Evolutionary conservation across 2,888 invertebrate genomes (phyloP).

Genomic region (Cordylochernes scorpioides): DNA sequence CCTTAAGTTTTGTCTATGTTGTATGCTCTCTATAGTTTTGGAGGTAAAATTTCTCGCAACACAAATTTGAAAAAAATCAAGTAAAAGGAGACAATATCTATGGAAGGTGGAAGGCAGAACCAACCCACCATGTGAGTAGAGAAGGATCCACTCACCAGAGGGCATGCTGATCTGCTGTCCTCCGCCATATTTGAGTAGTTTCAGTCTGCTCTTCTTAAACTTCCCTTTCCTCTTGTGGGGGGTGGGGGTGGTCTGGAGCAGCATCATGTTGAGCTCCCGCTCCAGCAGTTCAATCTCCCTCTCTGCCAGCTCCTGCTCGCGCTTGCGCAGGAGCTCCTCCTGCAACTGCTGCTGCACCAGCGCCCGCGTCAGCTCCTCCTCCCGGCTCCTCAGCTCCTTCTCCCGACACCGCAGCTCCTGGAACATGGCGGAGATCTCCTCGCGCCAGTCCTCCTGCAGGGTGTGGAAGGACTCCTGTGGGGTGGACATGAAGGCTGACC

Average conservation of each 20-base stretch:
- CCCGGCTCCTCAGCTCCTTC: conserved; percentile 77
- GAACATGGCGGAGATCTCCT: conserved; percentile 79
- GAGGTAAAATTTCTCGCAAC: too few species aligned
- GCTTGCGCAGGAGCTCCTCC: conserved; percentile 56
- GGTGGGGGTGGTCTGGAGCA: conserved; percentile 49
- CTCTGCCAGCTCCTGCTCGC: conserved; percentile 50
- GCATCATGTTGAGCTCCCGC: conserved; percentile 59
- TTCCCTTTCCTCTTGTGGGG: conserved; percentile 71
- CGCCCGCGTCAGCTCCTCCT: conserved; percentile 70
- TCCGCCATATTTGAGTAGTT: conserved; percentile 41
- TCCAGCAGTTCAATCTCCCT: conserved; percentile 68
- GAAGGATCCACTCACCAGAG: conserved; percentile 28
- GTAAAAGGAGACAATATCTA: background rate
- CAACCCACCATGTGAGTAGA: conserved; percentile 2
- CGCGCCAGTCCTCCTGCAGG: conserved; percentile 78
- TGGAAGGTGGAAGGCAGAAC: background rate
- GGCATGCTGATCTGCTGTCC: conserved; percentile 67
- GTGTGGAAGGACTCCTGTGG: conserved; percentile 90
- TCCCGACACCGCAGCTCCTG: conserved; percentile 74
- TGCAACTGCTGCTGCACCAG: conserved; percentile 59
- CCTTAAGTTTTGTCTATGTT: too few species aligned
- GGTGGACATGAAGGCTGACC: conserved; percentile 59
- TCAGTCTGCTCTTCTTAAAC: conserved; percentile 45
- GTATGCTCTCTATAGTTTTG: too few species aligned
- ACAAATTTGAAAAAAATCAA: background rate